Conservation (phyloP, 2,113 vertebrate genomes). For the Leptodactylus fuscus region DNA sequence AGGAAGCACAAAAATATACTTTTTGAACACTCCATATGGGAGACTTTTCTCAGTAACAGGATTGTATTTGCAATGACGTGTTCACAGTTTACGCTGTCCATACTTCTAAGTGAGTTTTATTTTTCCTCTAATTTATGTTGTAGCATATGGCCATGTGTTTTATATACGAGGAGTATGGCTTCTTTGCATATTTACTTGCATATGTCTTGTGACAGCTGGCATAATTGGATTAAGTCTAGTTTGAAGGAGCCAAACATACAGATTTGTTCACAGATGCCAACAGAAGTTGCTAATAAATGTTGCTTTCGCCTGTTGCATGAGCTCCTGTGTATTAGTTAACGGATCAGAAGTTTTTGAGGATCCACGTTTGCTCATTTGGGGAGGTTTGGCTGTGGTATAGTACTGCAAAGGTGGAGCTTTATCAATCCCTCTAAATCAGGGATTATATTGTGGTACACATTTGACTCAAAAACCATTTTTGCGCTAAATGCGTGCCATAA, state of each 20-base stretch:
- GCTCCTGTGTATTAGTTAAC: too few relatives aligned
- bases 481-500: too few relatives aligned
- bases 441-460: too few relatives aligned
- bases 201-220: conserved; percentile 7
- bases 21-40: not conserved
- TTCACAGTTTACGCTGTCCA: conserved; percentile 1
- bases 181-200: too few relatives aligned
- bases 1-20: not conserved
- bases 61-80: not conserved
- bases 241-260: not conserved
- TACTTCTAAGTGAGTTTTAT: not conserved
- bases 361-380: too few relatives aligned
- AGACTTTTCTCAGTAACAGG: not conserved
- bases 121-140: not conserved
- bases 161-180: not conserved
- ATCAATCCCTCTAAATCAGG: too few relatives aligned
- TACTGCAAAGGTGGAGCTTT: too few relatives aligned
- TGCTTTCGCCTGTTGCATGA: not conserved
- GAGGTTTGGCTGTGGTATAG: too few relatives aligned
- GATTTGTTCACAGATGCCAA: not conserved
- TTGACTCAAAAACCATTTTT: too few relatives aligned
- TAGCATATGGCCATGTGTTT: not conserved
- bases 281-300: not conserved
- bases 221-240: not conserved
- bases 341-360: too few relatives aligned